A percentile compares a stretch with the other conserved stretches of the same genome.
Evolutionary conservation across 2,797 vertebrate genomes (phyloP).

Genomic region (Pithecia hirsuta): DNA sequence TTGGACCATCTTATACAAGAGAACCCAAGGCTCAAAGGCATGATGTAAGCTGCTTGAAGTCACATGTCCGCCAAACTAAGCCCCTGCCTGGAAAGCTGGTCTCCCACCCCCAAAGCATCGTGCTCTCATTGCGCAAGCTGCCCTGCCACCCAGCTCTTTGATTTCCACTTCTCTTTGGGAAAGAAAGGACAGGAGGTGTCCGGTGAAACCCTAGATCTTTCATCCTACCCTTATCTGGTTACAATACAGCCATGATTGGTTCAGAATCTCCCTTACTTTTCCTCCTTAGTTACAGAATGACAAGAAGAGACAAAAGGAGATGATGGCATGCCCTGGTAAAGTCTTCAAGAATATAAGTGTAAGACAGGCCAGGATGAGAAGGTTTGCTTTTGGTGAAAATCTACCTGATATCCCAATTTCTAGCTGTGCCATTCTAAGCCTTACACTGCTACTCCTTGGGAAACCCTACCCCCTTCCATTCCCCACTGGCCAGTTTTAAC

Average conservation of each 20-base stretch:
- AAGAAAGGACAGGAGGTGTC: not conserved
- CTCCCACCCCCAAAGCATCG: not conserved
- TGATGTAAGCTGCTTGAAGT: not conserved
- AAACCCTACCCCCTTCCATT: not conserved
- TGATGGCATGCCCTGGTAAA: not conserved
- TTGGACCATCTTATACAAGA: not conserved
- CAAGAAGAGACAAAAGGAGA: not conserved
- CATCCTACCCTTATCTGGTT: not conserved
- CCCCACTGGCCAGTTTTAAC: not conserved
- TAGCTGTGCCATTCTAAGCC: not conserved
- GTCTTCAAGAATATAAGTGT: not conserved
- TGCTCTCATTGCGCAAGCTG: not conserved
- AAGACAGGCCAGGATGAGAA: not conserved
- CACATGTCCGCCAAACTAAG: not conserved
- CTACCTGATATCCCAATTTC: not conserved
- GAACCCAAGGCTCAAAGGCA: not conserved
- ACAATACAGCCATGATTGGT: not conserved
- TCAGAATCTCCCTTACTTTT: not conserved
- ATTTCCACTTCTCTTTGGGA: not conserved
- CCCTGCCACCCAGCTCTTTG: not conserved
- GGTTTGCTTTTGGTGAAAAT: conserved; percentile 37
- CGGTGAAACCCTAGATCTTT: not conserved
- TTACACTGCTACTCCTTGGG: not conserved
- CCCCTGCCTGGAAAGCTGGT: not conserved
- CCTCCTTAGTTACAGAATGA: not conserved